Evolutionary conservation across 2,888 invertebrate species (phyloP).

Genomic region (Bombyx huttoni): DNA sequence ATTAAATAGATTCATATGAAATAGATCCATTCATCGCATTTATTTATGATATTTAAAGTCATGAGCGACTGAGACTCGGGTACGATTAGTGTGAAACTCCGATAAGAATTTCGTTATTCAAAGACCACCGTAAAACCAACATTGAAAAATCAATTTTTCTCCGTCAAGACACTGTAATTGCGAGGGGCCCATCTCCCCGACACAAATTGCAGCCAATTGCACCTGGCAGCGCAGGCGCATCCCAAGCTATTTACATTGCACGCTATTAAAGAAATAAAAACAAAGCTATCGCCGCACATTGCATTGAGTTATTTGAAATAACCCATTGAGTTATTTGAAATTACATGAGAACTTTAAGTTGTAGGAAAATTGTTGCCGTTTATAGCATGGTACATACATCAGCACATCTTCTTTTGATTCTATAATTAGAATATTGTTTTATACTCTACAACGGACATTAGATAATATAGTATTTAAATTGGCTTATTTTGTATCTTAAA

Average conservation of each 20-base stretch:
- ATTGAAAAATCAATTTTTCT: conserved; percentile 60
- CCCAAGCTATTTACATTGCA: conserved; percentile 41
- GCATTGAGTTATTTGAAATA: conserved; percentile 22
- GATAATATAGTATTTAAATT: too few relatives aligned
- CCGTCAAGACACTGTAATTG: conserved; percentile 54
- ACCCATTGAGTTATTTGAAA: conserved; percentile 20
- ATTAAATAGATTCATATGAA: too few relatives aligned
- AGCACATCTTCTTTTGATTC: background rate
- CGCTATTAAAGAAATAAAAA: conserved; percentile 20
- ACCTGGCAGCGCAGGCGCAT: conserved; percentile 39
- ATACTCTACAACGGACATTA: too few relatives aligned
- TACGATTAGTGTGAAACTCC: background rate
- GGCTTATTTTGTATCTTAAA: too few relatives aligned
- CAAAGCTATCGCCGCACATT: conserved; percentile 16
- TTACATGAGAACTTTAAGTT: conserved; percentile 11
- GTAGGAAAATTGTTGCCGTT: background rate
- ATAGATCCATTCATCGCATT: too few relatives aligned
- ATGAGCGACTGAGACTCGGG: too few relatives aligned
- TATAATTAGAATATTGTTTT: background rate
- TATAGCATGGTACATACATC: background rate
- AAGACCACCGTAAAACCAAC: conserved; percentile 47
- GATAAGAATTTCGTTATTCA: conserved; percentile 18
- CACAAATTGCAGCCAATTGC: conserved; percentile 59
- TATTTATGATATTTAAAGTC: too few relatives aligned
- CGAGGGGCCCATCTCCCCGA: conserved; percentile 28